Evolutionary conservation across 2,888 invertebrate genomes (phyloP), one percentile per base, ranked within the genome.

Genomic region (Cataglyphis rosenhaueri): DNA sequence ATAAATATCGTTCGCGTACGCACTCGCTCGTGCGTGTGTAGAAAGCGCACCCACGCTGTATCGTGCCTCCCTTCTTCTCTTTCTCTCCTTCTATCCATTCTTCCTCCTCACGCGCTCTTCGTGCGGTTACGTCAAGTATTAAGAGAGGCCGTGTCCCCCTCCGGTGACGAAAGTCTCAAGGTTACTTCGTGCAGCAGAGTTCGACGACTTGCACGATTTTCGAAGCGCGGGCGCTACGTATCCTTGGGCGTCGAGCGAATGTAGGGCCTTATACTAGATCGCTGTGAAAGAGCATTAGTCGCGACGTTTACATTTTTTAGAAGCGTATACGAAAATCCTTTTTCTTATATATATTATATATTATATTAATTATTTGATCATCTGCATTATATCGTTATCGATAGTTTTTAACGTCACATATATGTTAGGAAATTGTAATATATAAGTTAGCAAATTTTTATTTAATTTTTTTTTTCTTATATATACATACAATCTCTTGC

Each of bases 161-260:
- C 78, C 25, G 82, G 89, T 88, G 89, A 91, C 89, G 90, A 92
- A 91, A 89, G 85, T 87, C 87, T 88, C 91, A 90, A 92, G 92
- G 91, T 86, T 91, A 85, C 84, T 38, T 64, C 87, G 85, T 84
- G 84, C 82, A 79, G 59, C 82, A 71, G 81, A 61, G 89, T 89
- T 85, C 89, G 91, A 87, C 86, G 91, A 90, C 91, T 90, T 85
- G 85, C 81, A 70, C 74, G 76, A 84, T 90, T 90, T 87, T 87
- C 85, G 75, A 87, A 87, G 65, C 38, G 70, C 75, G 68, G 35
- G 29, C 9, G 12, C 52, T n/a, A 70, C 18, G 52, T 52, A 29
- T 35, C 57, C 44, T 82, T 32, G 38, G 12, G 6, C 62, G 18
- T 25, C 61, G 57, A 57, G 8, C 32, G 81, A 76, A 66, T 65